Base-by-base conservation (phyloP, 2,888 invertebrate species). In the Lordiphosa andalusiaca region DNA sequence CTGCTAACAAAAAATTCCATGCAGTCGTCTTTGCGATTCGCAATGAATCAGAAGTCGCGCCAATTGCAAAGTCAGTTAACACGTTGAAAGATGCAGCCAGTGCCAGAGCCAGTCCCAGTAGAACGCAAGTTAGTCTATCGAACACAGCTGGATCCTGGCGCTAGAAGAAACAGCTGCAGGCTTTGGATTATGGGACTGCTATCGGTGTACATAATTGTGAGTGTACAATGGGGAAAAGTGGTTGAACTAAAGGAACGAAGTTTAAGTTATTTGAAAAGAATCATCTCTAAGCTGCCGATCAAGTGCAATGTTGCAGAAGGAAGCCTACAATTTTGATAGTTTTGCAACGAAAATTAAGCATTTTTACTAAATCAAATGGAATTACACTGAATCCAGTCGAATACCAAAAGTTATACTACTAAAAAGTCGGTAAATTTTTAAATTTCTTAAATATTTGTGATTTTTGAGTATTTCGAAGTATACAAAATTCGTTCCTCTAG, bases 41-140 rank as follows among this genome's bases (percentile, higher is more conserved):
- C 85, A 84, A 87, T 87, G 87, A 86, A 78, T 78, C 76, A 84
- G 85, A 87, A 85, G 86, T 83, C 84, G 86, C 74, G 70, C 65
- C 77, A 72, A 62, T 63, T 74, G 70, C 64, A 77, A 69, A 65
- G 67, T 16, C 12, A 44, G 51, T 50, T 69, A 41, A 64, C 52
- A 62, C 50, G 62, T 59, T 49, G 44, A 58, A 64, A 62, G 48
- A 64, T 64, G 61, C 49, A 47, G 61, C 52, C 12, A 39, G 25
- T 80, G 60, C 68, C 53, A 30, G 30, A 9, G 62, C 59, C 71
- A 60, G 51, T 53, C 36, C 51, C 40, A 41, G 51, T 23, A 67
- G 56, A 60, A 61, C 71, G 55, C 40, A 51, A 64, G 50, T 62
- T 58, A 60, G 47, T 63, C 38, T 62, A 70, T 55, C 61, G 53